Evolutionary conservation across 2,113 vertebrate genomes (phyloP).

Genomic region (Centrocercus urophasianus): DNA sequence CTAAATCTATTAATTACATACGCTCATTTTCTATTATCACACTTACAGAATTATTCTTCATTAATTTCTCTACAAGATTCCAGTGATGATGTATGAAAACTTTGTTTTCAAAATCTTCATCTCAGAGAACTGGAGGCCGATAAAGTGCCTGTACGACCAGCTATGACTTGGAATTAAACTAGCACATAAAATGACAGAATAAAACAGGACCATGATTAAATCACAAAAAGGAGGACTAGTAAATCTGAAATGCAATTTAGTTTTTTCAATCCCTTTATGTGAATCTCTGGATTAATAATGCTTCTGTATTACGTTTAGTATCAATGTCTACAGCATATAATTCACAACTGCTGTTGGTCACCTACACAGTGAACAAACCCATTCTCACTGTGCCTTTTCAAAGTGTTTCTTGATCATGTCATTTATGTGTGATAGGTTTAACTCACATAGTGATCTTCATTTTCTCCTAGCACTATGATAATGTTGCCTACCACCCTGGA

Average conservation of each 20-base stretch:
- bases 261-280: neutral
- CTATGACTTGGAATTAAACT: neutral
- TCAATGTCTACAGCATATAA: neutral
- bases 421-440: neutral
- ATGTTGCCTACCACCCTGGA: neutral
- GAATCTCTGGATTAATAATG: neutral
- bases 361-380: neutral
- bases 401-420: neutral
- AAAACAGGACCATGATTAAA: neutral
- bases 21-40: neutral
- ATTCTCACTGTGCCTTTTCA: neutral
- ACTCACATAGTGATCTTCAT: neutral
- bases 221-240: neutral
- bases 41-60: neutral
- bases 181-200: neutral
- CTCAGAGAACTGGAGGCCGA: neutral
- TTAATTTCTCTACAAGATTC: neutral
- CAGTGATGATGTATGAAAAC: neutral
- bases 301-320: neutral
- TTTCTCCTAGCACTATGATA: neutral
- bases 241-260: neutral
- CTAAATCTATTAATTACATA: neutral
- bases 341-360: neutral
- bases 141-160: neutral
- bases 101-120: neutral